Evolutionary conservation across 2,113 vertebrate species (phyloP), one percentile per base, ranked within the genome.

Genomic region (Heloderma charlesbogerti): DNA sequence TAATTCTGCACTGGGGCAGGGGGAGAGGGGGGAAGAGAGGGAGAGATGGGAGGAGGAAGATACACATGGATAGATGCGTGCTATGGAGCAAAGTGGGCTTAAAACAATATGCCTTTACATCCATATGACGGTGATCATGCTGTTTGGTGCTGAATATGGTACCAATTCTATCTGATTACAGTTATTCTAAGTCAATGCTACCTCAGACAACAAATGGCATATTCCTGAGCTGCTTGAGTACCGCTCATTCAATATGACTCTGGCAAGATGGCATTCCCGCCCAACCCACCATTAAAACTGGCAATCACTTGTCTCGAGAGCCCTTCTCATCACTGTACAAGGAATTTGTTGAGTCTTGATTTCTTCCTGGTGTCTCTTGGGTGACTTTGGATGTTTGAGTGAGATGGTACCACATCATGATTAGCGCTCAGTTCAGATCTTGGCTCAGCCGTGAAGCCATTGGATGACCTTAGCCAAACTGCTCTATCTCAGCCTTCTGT

Each of bases 1-100:
- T 96, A 95, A 95, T 51, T 95, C 95, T 88, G 18, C 15, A 18
- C 13, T 0, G 25, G 40, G 66, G 5, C 22, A 80, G 63, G 29
- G 10, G 40, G 54, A 48, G 85, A 27, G n/a, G 31, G 86, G 37
- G 82, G 89, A 77, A n/a, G n/a, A 37, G 45, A 20, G 13, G 37
- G 31, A 25, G 20, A 18, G 48, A 54, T 5, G 9, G 22, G 0
- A 1, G 3, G 60, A n/a, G 20, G 60, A 69, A 81, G 9, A 6
- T 4, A 18, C 51, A 57, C 34, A 81, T n/a, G 7, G 27, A 43
- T 15, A 69, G 16, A 54, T 12, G 45, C 15, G 29, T 18, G 27
- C n/a, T n/a, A 74, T 57, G 69, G 29, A 22, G 10, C 25, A 25
- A 40, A 83, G n/a, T 9, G 5, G 29, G 34, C 9, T 89, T 66